phyloP scores from a whole-genome alignment of 92 coral and sea anemone species.

The Zoanthus sociatus region DNA sequence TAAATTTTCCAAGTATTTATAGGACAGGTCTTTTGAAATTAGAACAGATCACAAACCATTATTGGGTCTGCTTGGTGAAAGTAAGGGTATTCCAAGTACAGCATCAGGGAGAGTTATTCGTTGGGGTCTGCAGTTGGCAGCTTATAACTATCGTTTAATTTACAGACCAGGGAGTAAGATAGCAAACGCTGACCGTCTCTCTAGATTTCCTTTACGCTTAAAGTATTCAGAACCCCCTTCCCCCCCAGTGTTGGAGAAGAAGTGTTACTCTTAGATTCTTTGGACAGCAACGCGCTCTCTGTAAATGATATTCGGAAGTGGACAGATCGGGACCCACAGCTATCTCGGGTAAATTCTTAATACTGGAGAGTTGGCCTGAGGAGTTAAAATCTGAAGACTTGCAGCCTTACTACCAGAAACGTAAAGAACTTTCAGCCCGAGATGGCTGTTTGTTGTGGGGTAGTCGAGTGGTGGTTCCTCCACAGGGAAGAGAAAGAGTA shows the following conservation, averaged over 20 bases:
- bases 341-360: no score
- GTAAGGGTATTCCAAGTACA: constrained; percentile 27
- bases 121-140: constrained; percentile 35
- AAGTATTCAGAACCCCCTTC: not conserved
- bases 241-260: constrained; percentile 45
- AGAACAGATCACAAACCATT: constrained; percentile 23
- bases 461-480: not conserved
- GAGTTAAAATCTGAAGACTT: no score
- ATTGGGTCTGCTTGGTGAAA: constrained; percentile 44
- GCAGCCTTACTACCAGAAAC: no score
- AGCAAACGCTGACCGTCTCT: constrained; percentile 37
- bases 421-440: no score
- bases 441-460: no score
- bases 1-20: constrained; percentile 35
- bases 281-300: no score
- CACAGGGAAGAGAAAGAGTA: not conserved
- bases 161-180: constrained; percentile 36
- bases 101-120: constrained; percentile 36
- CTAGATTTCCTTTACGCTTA: constrained; percentile 37
- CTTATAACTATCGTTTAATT: constrained; percentile 19
- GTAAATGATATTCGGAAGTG: no score
- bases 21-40: constrained; percentile 31
- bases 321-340: no score
- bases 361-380: no score
- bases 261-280: no score